Evolutionary conservation across 2,113 vertebrate species (phyloP).

Genomic region (Genyomyrus donnyi): DNA sequence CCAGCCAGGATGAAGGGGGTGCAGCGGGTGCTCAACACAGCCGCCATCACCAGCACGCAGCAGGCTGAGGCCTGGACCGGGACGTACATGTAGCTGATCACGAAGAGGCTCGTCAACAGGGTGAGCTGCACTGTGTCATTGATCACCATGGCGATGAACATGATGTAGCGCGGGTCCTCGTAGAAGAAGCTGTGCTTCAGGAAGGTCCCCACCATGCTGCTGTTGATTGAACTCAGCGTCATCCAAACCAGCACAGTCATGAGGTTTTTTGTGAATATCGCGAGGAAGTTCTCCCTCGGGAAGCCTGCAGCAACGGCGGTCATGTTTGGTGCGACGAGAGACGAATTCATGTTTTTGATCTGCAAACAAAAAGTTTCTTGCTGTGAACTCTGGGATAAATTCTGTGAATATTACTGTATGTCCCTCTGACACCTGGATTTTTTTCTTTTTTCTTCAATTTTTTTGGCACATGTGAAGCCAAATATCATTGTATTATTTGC

Average conservation of each 20-base stretch:
- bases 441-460: neutral
- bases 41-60: conserved; percentile 57
- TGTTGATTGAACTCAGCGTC: conserved; percentile 53
- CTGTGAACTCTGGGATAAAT: neutral
- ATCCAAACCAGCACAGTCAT: conserved; percentile 65
- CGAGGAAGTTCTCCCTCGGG: conserved; percentile 52
- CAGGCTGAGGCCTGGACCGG: conserved; percentile 55
- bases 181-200: conserved; percentile 57
- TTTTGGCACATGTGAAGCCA: neutral
- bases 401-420: neutral
- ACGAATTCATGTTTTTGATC: conserved; percentile 39
- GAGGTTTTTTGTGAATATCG: conserved; percentile 57
- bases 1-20: conserved; percentile 64
- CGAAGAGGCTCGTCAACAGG: conserved; percentile 57
- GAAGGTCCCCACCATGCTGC: conserved; percentile 64
- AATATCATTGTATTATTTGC: neutral
- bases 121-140: conserved; percentile 65
- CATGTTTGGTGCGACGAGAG: conserved; percentile 8
- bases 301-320: conserved; percentile 25
- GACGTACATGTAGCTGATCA: conserved; percentile 63
- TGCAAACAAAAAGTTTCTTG: neutral
- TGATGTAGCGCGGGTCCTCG: conserved; percentile 66
- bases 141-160: conserved; percentile 68
- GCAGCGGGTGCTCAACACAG: conserved; percentile 57
- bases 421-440: neutral